Base-by-base conservation (phyloP, 1,140 invertebrate species). In the Muscidifurax raptorellus region DNA sequence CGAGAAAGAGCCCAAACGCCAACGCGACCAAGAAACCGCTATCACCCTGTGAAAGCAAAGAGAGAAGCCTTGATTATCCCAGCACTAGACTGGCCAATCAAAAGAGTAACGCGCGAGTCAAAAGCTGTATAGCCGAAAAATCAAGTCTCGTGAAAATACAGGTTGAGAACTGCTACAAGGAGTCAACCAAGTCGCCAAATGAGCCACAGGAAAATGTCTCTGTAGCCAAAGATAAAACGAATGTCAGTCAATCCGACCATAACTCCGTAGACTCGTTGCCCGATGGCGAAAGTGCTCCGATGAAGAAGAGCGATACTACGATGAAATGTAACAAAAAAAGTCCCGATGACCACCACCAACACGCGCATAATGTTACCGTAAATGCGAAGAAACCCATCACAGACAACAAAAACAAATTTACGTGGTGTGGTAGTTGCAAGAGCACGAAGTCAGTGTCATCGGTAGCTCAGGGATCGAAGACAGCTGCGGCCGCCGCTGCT, bases 81-180 rank as follows among this genome's bases (percentile, higher is more conserved):
- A 80, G 71, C 12, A 18, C 78, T 13, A 81, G 59, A 32, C 59
- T 67, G 13, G 9, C 72, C 30, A 66, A 7, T 12, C 36, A 67
- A 44, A 69, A 66, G 27, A 69, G 36, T 1, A 80, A 80, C 15
- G 12, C 66, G 30, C 27, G 59, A 25, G 13, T n/a, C 30, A 79
- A 67, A 13, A 40, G 32, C 13, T 27, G 27, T 74, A 74, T 86
- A 89, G 40, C 76, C 52, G 10, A 86, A 83, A 5, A 88, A 27
- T 81, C 84, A 13, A 88, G 85, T 83, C 83, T 90, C 22, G 88
- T 91, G 12, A 90, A 90, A 72, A 91, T 90, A 74, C 88, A 91
- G 78, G 88, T 91, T n/a, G 90, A 91, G 86, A 89, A 90, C 85
- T 90, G 88, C 59, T 85, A 83, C 69, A 87, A 40, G 52, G 67